These are phyloP conservation scores for Paraplagusia blochii DNA, from an alignment of 2,113 vertebrate species.

Conservation along the genomic window DNA sequence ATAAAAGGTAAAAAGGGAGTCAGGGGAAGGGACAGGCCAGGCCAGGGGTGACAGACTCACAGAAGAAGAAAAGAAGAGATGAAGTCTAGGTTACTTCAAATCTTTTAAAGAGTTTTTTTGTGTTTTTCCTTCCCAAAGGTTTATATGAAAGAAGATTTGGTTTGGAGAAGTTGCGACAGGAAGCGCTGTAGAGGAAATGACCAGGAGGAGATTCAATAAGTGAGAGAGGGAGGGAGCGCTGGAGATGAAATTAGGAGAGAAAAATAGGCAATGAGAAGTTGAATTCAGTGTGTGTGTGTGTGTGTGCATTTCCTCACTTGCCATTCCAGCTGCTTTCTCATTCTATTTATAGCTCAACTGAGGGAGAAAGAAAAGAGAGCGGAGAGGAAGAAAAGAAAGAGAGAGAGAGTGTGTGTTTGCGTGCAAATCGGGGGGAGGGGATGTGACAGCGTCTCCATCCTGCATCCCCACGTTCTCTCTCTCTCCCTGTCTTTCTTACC, in stretches of 20 bases:
- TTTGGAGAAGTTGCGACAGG: constrained; percentile 24
- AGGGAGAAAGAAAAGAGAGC: too few relatives aligned
- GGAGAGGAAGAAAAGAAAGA: constrained; percentile 23
- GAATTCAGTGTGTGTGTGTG: constrained; percentile 30
- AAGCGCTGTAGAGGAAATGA: constrained; percentile 48
- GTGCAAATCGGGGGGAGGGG: constrained; percentile 51
- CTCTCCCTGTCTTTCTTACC: constrained; percentile 11
- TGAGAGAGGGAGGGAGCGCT: constrained; percentile 33
- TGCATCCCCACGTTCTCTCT: constrained; percentile 26
- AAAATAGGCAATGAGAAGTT: constrained; percentile 33
- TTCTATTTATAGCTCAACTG: constrained; percentile 76
- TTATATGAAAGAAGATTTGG: constrained; percentile 13
- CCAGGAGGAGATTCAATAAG: constrained; percentile 55
- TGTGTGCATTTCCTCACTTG: constrained; percentile 61
- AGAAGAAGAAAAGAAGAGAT: not conserved
- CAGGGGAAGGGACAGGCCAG: constrained; percentile 25
- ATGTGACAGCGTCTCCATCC: constrained; percentile 65
- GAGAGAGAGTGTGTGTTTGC: constrained; percentile 30
- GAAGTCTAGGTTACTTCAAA: not conserved
- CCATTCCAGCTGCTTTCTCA: constrained; percentile 75
- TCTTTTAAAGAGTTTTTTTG: constrained; percentile 14
- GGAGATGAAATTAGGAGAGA: constrained; percentile 38
- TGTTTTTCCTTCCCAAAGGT: constrained; percentile 8
- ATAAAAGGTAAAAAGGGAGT: constrained; percentile 53
- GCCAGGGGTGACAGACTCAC: constrained; percentile 22